These are phyloP conservation scores for Pinctada fucata DNA, from an alignment of 2,888 invertebrate species.

Conservation along the genomic window DNA sequence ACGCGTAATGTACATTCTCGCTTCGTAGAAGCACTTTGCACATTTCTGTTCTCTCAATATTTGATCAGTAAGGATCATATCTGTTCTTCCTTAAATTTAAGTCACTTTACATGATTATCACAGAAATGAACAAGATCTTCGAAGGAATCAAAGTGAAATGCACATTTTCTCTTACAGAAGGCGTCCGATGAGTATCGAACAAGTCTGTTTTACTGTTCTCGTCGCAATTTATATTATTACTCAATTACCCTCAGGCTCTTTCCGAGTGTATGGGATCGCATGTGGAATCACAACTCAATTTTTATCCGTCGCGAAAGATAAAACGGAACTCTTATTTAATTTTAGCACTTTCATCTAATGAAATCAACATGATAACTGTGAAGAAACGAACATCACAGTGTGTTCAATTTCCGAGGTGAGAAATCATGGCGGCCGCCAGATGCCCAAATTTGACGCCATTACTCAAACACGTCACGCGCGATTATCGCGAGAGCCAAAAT, in stretches of 20 bases:
- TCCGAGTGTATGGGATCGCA: conserved; percentile 10
- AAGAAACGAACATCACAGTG: background rate
- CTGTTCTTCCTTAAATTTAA: too few species aligned
- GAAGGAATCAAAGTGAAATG: background rate
- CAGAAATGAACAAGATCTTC: too few species aligned
- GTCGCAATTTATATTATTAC: conserved; percentile 18
- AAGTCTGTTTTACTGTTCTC: too few species aligned
- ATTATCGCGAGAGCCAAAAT: background rate
- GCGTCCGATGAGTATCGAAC: background rate
- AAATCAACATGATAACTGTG: conserved; percentile 19
- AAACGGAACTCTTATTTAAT: conserved; percentile 40
- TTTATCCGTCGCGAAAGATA: conserved; percentile 20
- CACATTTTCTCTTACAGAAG: background rate
- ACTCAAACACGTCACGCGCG: background rate
- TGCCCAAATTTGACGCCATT: conserved; percentile 2
- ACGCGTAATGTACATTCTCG: too few species aligned
- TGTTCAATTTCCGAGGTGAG: background rate
- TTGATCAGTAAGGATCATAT: too few species aligned
- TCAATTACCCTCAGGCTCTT: conserved; percentile 12
- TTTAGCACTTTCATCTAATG: conserved; percentile 35
- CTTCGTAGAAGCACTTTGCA: too few species aligned
- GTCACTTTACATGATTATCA: too few species aligned
- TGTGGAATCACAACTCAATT: conserved; percentile 21
- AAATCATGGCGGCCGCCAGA: conserved; percentile 6
- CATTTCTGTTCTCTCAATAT: too few species aligned